These are phyloP conservation scores for Drosophila sucinea DNA, from an alignment of 1,140 invertebrate species.

Conservation along the genomic window DNA sequence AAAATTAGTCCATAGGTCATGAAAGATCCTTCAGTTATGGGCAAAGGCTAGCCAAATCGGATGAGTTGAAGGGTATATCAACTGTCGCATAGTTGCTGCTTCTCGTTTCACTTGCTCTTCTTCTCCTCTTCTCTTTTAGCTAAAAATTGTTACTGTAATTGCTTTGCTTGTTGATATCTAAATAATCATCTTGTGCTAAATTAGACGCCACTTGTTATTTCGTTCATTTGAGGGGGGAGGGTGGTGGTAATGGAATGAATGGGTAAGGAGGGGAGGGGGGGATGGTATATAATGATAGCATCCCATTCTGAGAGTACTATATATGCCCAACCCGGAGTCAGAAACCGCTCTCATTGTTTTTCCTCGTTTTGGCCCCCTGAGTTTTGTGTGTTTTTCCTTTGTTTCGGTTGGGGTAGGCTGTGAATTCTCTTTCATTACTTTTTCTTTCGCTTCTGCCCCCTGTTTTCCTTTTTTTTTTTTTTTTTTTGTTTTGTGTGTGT, in stretches of 20 bases:
- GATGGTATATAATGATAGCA: neutral
- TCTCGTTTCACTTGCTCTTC: neutral
- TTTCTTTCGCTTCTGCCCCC: neutral
- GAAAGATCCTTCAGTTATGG: too few relatives aligned
- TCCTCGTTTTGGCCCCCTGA: slow-evolving; percentile 5
- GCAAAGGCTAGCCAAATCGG: too few relatives aligned
- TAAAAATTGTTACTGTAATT: slow-evolving; percentile 39
- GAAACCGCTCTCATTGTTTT: slow-evolving; percentile 6
- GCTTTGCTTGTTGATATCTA: slow-evolving; percentile 51
- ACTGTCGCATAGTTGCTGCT: neutral
- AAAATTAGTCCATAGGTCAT: too few relatives aligned
- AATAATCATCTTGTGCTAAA: slow-evolving; percentile 72
- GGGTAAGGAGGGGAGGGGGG: too few relatives aligned
- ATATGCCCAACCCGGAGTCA: neutral
- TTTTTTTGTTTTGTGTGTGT: slow-evolving; percentile 36
- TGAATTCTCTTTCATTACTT: slow-evolving; percentile 19
- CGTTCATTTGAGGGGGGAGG: slow-evolving; percentile 1
- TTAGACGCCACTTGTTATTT: slow-evolving; percentile 68
- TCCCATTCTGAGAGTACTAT: slow-evolving; percentile 2
- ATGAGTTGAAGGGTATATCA: neutral
- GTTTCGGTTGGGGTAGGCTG: slow-evolving; percentile 14
- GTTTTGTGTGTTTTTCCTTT: slow-evolving; percentile 45
- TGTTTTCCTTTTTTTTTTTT: slow-evolving; percentile 9
- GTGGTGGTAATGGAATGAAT: slow-evolving; percentile 6
- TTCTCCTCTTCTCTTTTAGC: neutral